Conservation (phyloP, 2,888 invertebrate genomes). For the Microdon myrmicae region DNA sequence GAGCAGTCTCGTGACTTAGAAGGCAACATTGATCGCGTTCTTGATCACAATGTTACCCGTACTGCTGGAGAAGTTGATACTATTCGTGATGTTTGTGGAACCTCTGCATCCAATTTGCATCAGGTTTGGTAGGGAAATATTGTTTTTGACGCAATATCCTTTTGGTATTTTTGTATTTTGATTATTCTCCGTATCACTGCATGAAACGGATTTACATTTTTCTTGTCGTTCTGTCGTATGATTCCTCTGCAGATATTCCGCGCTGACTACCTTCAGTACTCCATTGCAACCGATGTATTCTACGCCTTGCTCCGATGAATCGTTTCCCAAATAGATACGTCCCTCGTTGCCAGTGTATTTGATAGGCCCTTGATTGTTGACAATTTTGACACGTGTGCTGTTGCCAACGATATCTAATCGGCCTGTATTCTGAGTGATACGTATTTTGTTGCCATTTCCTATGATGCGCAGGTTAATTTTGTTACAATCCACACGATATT, state of each 20-base stretch:
- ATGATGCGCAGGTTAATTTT: constrained; percentile 60
- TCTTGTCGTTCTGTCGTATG: constrained; percentile 12
- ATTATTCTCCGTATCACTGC: constrained; percentile 22
- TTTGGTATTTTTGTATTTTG: constrained; percentile 8
- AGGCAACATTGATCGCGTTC: constrained; percentile 60
- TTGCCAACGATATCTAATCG: constrained; percentile 63
- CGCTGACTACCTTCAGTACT: constrained; percentile 61
- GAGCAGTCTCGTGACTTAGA: constrained; percentile 44
- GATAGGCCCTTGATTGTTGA: constrained; percentile 59
- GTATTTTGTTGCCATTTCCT: constrained; percentile 64
- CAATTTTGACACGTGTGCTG: constrained; percentile 62
- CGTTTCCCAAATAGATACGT: constrained; percentile 62
- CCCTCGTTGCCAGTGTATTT: constrained; percentile 65
- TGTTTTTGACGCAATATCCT: constrained; percentile 31
- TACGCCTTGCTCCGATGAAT: constrained; percentile 60
- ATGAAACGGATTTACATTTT: constrained; percentile 23
- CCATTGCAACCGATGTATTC: constrained; percentile 65
- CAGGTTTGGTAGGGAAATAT: constrained; percentile 55
- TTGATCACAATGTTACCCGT: constrained; percentile 60
- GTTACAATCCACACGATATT: constrained; percentile 62
- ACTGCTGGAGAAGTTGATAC: constrained; percentile 57
- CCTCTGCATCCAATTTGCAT: constrained; percentile 11
- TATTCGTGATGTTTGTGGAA: constrained; percentile 56
- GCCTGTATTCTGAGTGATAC: constrained; percentile 60
- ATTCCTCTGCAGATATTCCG: constrained; percentile 52